Conservation (phyloP, 1,140 invertebrate species). For the Drosophila santomea region DNA sequence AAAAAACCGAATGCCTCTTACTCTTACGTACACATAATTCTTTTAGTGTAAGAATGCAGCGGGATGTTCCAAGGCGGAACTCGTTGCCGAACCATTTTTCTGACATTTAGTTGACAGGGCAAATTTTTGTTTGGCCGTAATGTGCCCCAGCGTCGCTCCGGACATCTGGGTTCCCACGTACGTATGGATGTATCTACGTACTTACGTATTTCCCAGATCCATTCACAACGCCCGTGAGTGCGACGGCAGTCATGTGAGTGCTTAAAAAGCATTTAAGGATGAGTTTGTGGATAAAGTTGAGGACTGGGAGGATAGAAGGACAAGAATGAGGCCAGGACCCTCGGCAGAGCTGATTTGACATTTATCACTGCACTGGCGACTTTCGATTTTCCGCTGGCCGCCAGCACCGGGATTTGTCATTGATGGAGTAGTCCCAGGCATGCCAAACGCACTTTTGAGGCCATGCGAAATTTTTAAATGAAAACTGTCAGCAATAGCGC, state of each 20-base stretch:
- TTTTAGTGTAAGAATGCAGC: conserved; percentile 19
- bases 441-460: conserved; percentile 45
- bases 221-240: conserved; percentile 42
- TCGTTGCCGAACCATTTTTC: conserved; percentile 72
- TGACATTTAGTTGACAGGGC: conserved; percentile 82
- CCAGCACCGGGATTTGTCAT: conserved; percentile 43
- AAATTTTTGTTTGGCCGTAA: conserved; percentile 82
- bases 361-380: conserved; percentile 74
- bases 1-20: too few species aligned
- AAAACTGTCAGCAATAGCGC: conserved; percentile 55
- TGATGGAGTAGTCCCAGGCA: conserved; percentile 71
- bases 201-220: conserved; percentile 12
- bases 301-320: too few species aligned
- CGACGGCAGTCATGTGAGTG: conserved; percentile 54
- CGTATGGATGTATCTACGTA: background rate
- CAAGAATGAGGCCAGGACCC: conserved; percentile 39
- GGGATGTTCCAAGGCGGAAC: conserved; percentile 29
- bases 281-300: conserved; percentile 2
- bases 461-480: conserved; percentile 64
- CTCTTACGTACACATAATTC: too few species aligned
- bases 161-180: conserved; percentile 22
- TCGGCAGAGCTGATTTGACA: conserved; percentile 73
- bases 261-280: conserved; percentile 73
- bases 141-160: conserved; percentile 61
- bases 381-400: conserved; percentile 48